Evolutionary conservation across 2,797 vertebrate genomes (phyloP).

Genomic region (Argentina silus): DNA sequence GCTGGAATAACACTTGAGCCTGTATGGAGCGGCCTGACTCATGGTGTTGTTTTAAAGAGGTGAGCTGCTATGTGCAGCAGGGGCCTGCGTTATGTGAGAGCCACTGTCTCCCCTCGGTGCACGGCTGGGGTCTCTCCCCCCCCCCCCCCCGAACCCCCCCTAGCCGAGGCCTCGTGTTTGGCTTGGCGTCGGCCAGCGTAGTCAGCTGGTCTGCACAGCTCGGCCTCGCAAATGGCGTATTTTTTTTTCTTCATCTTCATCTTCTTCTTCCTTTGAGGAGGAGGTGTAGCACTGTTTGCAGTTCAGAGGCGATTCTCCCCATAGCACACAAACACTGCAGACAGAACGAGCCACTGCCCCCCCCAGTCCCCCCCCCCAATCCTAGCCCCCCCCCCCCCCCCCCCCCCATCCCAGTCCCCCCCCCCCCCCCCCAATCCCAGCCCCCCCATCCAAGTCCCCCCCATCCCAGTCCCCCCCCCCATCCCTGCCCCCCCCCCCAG

Average conservation of each 20-base stretch:
- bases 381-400: not conserved
- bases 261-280: constrained; percentile 33
- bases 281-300: constrained; percentile 34
- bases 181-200: constrained; percentile 59
- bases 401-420: constrained; percentile 20
- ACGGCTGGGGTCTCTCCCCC: constrained; percentile 38
- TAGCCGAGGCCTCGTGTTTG: constrained; percentile 60
- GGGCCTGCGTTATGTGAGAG: constrained; percentile 59
- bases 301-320: constrained; percentile 23
- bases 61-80: constrained; percentile 47
- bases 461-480: too few relatives aligned
- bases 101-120: constrained; percentile 56
- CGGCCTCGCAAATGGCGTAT: constrained; percentile 33
- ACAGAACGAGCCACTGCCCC: not conserved
- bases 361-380: not conserved
- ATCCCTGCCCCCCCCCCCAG: not conserved
- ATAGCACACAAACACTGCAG: constrained; percentile 39
- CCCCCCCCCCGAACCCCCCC: constrained; percentile 30
- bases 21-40: constrained; percentile 37
- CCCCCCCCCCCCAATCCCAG: too few relatives aligned
- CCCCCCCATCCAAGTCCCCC: too few relatives aligned
- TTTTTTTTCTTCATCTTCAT: constrained; percentile 30
- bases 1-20: constrained; percentile 74
- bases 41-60: constrained; percentile 60
- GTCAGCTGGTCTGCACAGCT: constrained; percentile 70